Percentiles rank a stretch among this genome's conserved stretches.
These are phyloP conservation scores for Zosterops borbonicus DNA, from an alignment of 2,113 vertebrate genomes.

Conservation along the genomic window DNA sequence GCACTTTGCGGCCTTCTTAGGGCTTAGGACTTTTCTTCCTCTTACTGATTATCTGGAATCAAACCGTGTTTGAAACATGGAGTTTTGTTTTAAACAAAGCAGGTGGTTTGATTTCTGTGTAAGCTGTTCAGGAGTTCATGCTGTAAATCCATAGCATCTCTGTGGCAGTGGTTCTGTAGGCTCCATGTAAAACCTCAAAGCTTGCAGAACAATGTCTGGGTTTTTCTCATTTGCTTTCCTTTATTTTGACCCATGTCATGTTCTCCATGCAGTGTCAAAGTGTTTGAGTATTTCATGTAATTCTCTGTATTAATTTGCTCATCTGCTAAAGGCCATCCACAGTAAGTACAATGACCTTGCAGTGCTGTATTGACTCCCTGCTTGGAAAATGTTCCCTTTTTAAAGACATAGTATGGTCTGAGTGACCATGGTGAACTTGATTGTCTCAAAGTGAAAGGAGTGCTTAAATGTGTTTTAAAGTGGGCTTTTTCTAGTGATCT, in stretches of 20 bases:
- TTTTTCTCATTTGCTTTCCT: background rate
- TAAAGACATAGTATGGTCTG: background rate
- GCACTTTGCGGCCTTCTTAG: slow-evolving; percentile 86
- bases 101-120: background rate
- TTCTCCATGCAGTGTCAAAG: background rate
- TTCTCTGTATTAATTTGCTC: background rate
- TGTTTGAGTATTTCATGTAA: background rate
- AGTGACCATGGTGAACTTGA: background rate
- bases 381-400: slow-evolving; percentile 17
- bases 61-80: background rate
- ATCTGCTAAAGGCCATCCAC: background rate
- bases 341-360: background rate
- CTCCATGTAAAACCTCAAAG: background rate
- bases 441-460: background rate
- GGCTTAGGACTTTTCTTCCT: slow-evolving; percentile 70
- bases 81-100: background rate
- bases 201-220: background rate
- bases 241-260: background rate
- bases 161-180: slow-evolving; percentile 12
- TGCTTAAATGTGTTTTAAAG: slow-evolving; percentile 3
- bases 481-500: background rate
- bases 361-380: background rate
- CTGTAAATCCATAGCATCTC: background rate
- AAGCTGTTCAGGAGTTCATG: background rate
- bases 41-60: slow-evolving; percentile 26